Conservation (phyloP, 2,888 invertebrate genomes). For the Tenthredo scrophulariae region DNA sequence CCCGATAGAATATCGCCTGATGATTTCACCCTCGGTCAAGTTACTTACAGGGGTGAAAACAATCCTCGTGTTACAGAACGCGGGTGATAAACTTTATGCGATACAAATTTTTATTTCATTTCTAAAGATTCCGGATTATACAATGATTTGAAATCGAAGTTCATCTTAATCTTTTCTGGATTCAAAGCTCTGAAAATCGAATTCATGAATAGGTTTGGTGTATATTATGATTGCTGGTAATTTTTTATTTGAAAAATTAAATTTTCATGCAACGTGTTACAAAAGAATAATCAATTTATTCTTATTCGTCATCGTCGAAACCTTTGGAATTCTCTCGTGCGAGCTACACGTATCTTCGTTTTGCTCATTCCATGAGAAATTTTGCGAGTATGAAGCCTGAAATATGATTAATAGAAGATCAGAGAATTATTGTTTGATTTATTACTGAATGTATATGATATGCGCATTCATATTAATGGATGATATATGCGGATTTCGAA, state of each 20-base stretch:
- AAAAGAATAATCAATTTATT: background rate
- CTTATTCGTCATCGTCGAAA: background rate
- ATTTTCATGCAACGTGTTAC: background rate
- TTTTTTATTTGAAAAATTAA: background rate
- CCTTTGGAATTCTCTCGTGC: constrained; percentile 60
- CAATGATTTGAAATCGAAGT: background rate
- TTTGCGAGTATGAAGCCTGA: constrained; percentile 42
- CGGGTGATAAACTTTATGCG: background rate
- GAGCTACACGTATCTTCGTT: constrained; percentile 38
- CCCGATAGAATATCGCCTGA: background rate
- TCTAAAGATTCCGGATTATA: background rate
- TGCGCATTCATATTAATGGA: background rate
- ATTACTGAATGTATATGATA: background rate
- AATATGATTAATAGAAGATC: background rate
- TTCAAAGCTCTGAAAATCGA: too few relatives aligned
- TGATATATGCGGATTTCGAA: background rate
- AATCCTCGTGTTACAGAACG: background rate
- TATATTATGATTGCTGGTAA: background rate
- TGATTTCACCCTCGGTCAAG: background rate
- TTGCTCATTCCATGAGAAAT: constrained; percentile 57
- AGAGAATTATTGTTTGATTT: constrained; percentile 13
- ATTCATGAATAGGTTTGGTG: background rate
- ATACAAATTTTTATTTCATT: background rate
- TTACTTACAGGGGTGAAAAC: background rate
- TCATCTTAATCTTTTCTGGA: too few relatives aligned